Percentiles rank a stretch among this genome's conserved stretches.
Evolutionary conservation across 1,140 invertebrate species (phyloP).

Genomic region (Trachymyrmex septentrionalis): DNA sequence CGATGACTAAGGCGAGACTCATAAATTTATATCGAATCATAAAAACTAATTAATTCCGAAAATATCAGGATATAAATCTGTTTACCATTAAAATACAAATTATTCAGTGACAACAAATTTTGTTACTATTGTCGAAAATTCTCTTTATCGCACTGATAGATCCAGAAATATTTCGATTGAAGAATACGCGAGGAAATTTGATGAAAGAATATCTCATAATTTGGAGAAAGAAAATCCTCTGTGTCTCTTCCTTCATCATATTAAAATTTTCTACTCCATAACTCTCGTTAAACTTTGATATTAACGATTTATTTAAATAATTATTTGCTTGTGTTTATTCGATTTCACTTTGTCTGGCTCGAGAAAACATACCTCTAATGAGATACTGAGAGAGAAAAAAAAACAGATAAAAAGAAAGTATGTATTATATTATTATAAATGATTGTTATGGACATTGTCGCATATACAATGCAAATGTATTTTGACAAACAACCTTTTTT

Average conservation of each 20-base stretch:
- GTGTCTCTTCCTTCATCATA: background rate
- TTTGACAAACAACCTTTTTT: background rate
- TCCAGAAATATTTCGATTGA: background rate
- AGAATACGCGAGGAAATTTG: background rate
- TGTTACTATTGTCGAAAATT: background rate
- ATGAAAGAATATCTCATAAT: background rate
- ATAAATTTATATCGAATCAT: conserved; percentile 12
- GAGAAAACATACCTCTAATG: background rate
- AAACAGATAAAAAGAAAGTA: background rate
- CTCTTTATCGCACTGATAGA: background rate
- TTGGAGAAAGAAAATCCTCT: background rate
- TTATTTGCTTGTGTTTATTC: background rate
- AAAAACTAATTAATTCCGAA: background rate
- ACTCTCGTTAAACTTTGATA: background rate
- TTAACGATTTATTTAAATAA: background rate
- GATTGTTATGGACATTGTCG: background rate
- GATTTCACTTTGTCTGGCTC: background rate
- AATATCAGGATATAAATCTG: background rate
- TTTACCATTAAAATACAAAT: conserved; percentile 4
- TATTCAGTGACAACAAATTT: background rate
- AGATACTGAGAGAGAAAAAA: conserved; percentile 5
- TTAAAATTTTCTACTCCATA: background rate
- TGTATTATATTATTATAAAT: background rate
- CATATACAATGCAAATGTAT: conserved; percentile 1
- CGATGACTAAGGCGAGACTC: conserved; percentile 8